phyloP scores from a whole-genome alignment of 2,113 vertebrate species.

The Crotalus viridis region DNA sequence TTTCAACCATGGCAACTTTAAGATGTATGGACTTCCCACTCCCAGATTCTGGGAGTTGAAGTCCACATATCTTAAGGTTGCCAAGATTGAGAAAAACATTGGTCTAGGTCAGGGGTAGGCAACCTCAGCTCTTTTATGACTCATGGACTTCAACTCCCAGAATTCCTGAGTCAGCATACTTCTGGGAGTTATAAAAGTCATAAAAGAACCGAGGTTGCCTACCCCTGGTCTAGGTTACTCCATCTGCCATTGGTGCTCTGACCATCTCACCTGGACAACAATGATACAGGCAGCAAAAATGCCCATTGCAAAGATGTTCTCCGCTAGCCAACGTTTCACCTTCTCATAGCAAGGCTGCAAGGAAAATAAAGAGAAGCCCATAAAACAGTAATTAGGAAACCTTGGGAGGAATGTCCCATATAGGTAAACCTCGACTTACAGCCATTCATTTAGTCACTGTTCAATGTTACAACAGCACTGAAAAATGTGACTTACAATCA shows the following conservation, averaged over 20 bases:
- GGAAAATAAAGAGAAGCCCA: background rate
- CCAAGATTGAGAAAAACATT: background rate
- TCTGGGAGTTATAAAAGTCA: too few relatives aligned
- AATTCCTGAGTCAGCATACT: too few relatives aligned
- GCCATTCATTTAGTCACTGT: background rate
- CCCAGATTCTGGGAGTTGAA: background rate
- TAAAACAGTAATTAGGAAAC: background rate
- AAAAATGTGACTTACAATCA: background rate
- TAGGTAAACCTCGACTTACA: background rate
- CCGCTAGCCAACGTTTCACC: conserved; percentile 75
- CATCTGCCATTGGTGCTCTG: background rate
- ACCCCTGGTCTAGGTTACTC: too few relatives aligned
- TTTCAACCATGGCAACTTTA: background rate
- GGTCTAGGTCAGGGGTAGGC: too few relatives aligned
- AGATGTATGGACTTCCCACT: background rate
- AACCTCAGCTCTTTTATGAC: too few relatives aligned
- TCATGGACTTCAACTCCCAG: too few relatives aligned
- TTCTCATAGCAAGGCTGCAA: conserved; percentile 80
- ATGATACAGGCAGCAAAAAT: conserved; percentile 80
- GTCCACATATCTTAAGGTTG: background rate
- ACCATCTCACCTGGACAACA: conserved; percentile 75
- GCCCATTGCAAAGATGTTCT: conserved; percentile 78
- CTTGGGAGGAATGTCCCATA: background rate
- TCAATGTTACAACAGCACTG: background rate
- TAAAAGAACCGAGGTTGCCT: too few relatives aligned